Base-by-base conservation (phyloP, 2,888 invertebrate species). In the Didymodactylos carnosus region DNA sequence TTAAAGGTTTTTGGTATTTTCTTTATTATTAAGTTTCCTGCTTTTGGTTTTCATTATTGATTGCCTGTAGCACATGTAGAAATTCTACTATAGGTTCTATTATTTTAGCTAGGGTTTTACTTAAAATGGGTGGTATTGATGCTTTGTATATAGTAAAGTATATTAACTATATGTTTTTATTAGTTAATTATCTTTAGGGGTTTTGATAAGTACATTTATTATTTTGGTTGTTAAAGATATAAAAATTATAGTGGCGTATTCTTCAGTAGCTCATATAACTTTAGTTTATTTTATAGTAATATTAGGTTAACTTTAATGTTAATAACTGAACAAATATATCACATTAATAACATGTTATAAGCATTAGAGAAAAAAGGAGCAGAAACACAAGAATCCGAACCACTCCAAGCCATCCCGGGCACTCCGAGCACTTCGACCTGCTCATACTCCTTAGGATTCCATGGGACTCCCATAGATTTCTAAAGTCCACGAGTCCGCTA, bases 41-140 rank as follows among this genome's bases (percentile, higher is more conserved):
- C 89, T 81, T 89, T 87, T 87, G 85, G 87, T 80, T 81, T 87
- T 83, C 88, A 89, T 86, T 84, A 88, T 80, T 89, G 89, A 80
- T 81, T 89, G 39, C 89, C 89, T 76, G 88, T 88, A 73, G 89
- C 89, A 83, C 89, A 89, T 87, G 88, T 89, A 2, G 89, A 89
- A 77, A 89, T 74, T 88, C 89, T 7, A 85, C 89, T 77, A 86
- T 87, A 3, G 89, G 89, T 0, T 89, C 89, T 4, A 89, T 89
- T 84, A 87, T 89, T 87, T 87, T 89, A 83, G 89, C 89, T 0
- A 88, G 88, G 0, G 84, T 89, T 83, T 86, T 89, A 79, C 85
- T 90, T 83, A 89, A 89, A 80, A 86, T 89, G 84, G 89, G 53
- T 0, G 19, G n/a, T 0, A 29, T 53, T 4, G 53, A 29, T 2